phyloP scores from a whole-genome alignment of 1,140 invertebrate genomes.

The Drosophila obscura region DNA sequence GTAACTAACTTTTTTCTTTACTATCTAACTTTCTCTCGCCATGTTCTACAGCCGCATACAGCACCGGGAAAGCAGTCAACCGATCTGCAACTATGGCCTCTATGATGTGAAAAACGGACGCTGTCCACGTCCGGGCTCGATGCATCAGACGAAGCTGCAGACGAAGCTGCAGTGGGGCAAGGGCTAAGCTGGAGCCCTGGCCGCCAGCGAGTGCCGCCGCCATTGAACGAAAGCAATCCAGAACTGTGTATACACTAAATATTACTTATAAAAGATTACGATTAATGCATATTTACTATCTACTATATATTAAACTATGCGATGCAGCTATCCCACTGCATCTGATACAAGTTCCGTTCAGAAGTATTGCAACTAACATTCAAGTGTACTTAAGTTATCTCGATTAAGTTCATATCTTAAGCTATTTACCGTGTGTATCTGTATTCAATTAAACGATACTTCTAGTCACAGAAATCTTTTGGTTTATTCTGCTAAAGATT shows the following conservation, averaged over 20 bases:
- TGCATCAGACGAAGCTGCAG: slow-evolving; percentile 19
- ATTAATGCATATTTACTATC: background rate
- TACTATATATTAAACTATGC: slow-evolving; percentile 17
- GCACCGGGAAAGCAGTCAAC: slow-evolving; percentile 53
- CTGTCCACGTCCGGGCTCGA: slow-evolving; percentile 53
- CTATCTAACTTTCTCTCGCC: background rate
- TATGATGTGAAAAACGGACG: slow-evolving; percentile 67
- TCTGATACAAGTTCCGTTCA: slow-evolving; percentile 25
- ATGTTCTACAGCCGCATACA: slow-evolving; percentile 62
- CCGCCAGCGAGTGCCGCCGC: slow-evolving; percentile 10
- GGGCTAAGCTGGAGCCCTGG: slow-evolving; percentile 38
- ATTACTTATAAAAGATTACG: slow-evolving; percentile 21
- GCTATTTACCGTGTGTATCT: slow-evolving; percentile 35
- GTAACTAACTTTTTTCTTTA: background rate
- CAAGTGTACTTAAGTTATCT: slow-evolving; percentile 71
- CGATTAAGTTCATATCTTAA: slow-evolving; percentile 58
- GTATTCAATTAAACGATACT: slow-evolving; percentile 67
- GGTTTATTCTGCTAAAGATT: slow-evolving; percentile 17
- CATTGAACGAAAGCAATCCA: slow-evolving; percentile 34
- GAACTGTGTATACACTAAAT: slow-evolving; percentile 68
- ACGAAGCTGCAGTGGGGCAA: slow-evolving; percentile 43
- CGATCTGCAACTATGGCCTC: slow-evolving; percentile 65
- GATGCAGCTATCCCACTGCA: background rate
- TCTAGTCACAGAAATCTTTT: slow-evolving; percentile 61
- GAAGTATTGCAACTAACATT: slow-evolving; percentile 74